A percentile compares a stretch with the other conserved stretches of the same genome.
phyloP scores from a whole-genome alignment of 2,797 vertebrate genomes.

The Philypnodon macrostomus region DNA sequence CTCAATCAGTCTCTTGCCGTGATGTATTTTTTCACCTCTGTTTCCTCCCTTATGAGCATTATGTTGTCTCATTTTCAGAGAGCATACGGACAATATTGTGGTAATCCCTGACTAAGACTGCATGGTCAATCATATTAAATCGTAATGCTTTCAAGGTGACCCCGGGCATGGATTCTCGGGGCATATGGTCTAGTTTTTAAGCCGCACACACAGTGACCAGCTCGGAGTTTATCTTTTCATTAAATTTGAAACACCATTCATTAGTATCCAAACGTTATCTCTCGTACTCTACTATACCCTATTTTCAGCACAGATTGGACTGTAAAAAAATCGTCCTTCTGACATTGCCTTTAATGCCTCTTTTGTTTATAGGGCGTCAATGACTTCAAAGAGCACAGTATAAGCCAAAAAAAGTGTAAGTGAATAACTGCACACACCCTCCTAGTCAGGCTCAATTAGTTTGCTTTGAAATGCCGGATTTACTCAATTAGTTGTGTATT shows the following conservation, averaged over 20 bases:
- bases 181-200: conserved; percentile 62
- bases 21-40: conserved; percentile 23
- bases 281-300: conserved; percentile 3
- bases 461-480: conserved; percentile 55
- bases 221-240: conserved; percentile 42
- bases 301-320: conserved; percentile 4
- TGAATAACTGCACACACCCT: conserved; percentile 31
- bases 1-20: background rate
- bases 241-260: conserved; percentile 43
- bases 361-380: conserved; percentile 32
- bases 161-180: conserved; percentile 44
- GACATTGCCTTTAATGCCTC: conserved; percentile 23
- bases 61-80: conserved; percentile 50
- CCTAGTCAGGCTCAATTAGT: conserved; percentile 48
- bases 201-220: conserved; percentile 34
- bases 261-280: conserved; percentile 18
- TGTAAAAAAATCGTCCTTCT: conserved; percentile 5
- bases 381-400: conserved; percentile 38
- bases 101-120: conserved; percentile 69
- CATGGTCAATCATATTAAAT: conserved; percentile 69
- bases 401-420: conserved; percentile 18
- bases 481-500: conserved; percentile 46
- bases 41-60: conserved; percentile 44
- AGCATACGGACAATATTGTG: conserved; percentile 50
- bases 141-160: conserved; percentile 74